Percentiles rank a stretch among this genome's conserved stretches.
These are phyloP conservation scores for Brachyptera risi DNA, from an alignment of 2,888 invertebrate species.

Conservation along the genomic window DNA sequence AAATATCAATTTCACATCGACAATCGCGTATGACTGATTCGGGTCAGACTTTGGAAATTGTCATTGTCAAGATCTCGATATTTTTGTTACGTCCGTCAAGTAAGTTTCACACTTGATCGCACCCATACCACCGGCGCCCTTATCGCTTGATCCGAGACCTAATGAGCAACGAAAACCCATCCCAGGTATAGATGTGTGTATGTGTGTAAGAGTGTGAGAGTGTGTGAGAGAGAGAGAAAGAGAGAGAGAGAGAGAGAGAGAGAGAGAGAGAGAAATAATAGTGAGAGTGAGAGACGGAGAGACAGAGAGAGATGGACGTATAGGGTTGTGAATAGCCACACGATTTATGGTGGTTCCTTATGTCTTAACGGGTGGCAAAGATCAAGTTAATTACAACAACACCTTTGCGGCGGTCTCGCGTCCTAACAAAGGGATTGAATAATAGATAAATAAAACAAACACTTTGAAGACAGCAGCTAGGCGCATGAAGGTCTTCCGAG, in stretches of 20 bases:
- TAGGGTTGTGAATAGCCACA: neutral
- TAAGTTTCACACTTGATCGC: neutral
- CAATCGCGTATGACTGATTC: no score
- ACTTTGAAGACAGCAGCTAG: neutral
- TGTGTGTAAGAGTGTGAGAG: no score
- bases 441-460: slow-evolving; percentile 11
- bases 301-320: neutral
- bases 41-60: no score
- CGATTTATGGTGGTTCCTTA: neutral
- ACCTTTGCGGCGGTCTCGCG: neutral
- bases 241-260: no score
- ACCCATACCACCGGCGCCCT: no score
- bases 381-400: slow-evolving; percentile 2
- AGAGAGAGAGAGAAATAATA: no score
- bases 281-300: neutral
- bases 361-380: neutral
- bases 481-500: no score
- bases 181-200: no score
- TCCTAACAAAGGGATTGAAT: slow-evolving; percentile 5
- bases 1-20: neutral
- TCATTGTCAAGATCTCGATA: no score
- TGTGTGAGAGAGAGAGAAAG: no score
- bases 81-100: no score
- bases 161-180: neutral
- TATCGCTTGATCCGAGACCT: no score